Evolutionary conservation across 1,140 invertebrate genomes (phyloP).

Genomic region (Drosophila azteca): DNA sequence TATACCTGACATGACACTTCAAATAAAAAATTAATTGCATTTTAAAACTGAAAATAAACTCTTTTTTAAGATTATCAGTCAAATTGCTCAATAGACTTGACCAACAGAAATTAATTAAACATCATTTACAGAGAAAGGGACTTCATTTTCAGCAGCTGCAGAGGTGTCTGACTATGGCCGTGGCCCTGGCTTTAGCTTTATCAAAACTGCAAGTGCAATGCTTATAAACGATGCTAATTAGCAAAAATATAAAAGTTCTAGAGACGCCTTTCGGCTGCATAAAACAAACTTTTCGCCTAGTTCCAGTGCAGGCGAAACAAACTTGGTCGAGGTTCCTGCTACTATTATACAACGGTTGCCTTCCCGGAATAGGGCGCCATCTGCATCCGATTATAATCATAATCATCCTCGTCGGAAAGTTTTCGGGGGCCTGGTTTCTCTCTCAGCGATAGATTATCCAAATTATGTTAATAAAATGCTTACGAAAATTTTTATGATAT

Average conservation of each 20-base stretch:
- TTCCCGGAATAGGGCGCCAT: too few relatives aligned
- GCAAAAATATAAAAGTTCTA: constrained; percentile 9
- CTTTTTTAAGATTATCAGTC: too few relatives aligned
- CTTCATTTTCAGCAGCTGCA: background rate
- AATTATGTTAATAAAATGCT: constrained; percentile 21
- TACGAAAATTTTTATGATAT: background rate
- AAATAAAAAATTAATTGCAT: too few relatives aligned
- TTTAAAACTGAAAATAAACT: too few relatives aligned
- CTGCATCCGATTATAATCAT: constrained; percentile 26
- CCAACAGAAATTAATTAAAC: background rate
- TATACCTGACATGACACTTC: too few relatives aligned
- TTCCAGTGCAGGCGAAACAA: constrained; percentile 11
- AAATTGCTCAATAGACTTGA: too few relatives aligned
- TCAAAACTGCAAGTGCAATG: constrained; percentile 1
- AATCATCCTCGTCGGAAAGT: constrained; percentile 30
- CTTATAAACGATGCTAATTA: constrained; percentile 39
- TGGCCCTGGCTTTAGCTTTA: background rate
- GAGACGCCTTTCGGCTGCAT: constrained; percentile 9
- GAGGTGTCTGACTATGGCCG: constrained; percentile 2
- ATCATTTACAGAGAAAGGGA: background rate
- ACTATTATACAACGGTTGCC: background rate
- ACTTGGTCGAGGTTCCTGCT: background rate
- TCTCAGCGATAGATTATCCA: constrained; percentile 8
- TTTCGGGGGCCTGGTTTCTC: too few relatives aligned
- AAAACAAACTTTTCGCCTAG: background rate